Evolutionary conservation across 1,140 invertebrate species (phyloP).

Genomic region (Coptotermes formosanus): DNA sequence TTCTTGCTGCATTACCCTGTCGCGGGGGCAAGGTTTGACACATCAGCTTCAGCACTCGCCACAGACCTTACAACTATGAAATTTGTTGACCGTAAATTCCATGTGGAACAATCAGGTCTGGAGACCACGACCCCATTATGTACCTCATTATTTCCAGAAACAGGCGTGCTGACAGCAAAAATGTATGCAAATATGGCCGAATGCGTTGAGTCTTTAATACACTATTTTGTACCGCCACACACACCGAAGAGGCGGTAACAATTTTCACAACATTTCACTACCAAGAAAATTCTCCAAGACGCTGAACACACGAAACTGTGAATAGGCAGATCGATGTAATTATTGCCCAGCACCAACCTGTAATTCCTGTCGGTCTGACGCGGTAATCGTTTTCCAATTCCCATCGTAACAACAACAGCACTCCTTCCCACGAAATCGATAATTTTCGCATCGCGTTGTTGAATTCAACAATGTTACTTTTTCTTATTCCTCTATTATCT

Average conservation of each 20-base stretch:
- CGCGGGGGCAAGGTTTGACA: too few species aligned
- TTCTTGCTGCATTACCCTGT: too few species aligned
- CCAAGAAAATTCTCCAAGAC: not conserved
- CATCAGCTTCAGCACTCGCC: too few species aligned
- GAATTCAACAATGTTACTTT: not conserved
- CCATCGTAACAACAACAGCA: not conserved
- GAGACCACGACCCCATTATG: too few species aligned
- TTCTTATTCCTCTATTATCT: constrained; percentile 1
- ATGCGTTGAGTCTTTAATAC: not conserved
- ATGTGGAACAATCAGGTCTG: too few species aligned
- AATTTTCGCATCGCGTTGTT: constrained; percentile 1
- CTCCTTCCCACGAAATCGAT: not conserved
- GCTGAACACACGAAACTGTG: not conserved
- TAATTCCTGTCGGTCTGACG: not conserved
- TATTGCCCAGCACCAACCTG: not conserved
- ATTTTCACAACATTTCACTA: not conserved
- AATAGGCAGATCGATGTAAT: not conserved
- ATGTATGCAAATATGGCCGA: too few species aligned
- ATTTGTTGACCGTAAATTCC: too few species aligned
- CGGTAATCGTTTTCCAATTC: constrained; percentile 16
- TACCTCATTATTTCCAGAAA: too few species aligned
- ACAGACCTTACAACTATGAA: too few species aligned
- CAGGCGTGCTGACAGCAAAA: too few species aligned
- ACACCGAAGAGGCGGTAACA: not conserved
- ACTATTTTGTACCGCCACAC: not conserved